Conservation (phyloP, 2,113 vertebrate genomes). For the Eudyptes chrysolophus region DNA sequence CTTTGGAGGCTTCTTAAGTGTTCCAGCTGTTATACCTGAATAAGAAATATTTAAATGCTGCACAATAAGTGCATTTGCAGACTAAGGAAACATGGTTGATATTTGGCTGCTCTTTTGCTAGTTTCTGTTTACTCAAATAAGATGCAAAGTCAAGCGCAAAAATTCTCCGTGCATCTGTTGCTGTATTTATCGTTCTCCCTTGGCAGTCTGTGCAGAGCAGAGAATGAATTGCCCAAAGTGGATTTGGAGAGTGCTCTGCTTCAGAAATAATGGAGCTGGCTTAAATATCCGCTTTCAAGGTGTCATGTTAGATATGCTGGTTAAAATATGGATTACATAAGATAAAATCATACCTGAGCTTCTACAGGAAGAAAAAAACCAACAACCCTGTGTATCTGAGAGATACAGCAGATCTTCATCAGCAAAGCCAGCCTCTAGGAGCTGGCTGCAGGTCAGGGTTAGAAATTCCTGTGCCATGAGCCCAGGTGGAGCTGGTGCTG, state of each 20-base stretch:
- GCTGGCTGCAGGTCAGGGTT: neutral
- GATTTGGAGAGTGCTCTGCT: neutral
- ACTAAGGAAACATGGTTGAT: neutral
- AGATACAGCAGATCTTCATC: neutral
- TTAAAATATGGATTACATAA: neutral
- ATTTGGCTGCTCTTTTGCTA: neutral
- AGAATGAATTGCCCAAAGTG: neutral
- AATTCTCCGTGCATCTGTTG: neutral
- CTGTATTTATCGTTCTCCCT: neutral
- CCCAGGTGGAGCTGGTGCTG: neutral
- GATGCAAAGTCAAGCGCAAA: neutral
- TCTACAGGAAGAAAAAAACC: fast-evolving
- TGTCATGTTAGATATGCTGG: neutral
- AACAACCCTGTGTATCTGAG: neutral
- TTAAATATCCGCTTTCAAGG: neutral
- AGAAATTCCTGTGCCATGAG: neutral
- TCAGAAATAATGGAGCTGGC: neutral
- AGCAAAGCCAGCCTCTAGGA: neutral
- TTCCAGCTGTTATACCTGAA: neutral
- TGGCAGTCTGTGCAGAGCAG: neutral
- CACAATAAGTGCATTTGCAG: neutral
- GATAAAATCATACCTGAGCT: neutral
- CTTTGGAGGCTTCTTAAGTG: neutral
- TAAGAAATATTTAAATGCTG: neutral
- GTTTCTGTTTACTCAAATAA: neutral